Conservation (phyloP, 2,113 vertebrate species). For the Pelecanoides urinatrix region DNA sequence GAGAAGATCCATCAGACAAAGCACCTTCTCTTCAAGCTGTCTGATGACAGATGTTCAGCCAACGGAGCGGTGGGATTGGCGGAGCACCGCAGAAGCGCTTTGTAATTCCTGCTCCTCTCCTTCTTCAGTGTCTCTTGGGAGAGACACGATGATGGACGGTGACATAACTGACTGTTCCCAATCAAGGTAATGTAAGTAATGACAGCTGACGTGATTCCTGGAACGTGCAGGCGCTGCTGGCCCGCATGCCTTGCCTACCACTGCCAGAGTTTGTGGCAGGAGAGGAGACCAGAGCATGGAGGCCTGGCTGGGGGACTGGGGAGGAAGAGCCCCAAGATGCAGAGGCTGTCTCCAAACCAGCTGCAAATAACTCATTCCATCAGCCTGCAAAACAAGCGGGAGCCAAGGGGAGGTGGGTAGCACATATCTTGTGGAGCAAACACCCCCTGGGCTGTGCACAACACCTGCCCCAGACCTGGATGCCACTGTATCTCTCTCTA, state of each 20-base stretch:
- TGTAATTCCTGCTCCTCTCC: conserved; percentile 65
- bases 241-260: neutral
- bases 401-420: neutral
- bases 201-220: conserved; percentile 70
- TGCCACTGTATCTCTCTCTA: neutral
- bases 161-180: conserved; percentile 69
- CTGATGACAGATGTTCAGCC: conserved; percentile 60
- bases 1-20: conserved; percentile 49
- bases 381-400: neutral
- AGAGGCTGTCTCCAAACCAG: neutral
- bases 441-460: neutral
- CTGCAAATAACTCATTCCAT: neutral
- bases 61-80: conserved; percentile 24
- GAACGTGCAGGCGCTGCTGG: neutral
- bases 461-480: neutral
- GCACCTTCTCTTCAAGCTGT: conserved; percentile 52
- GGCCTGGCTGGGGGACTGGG: neutral
- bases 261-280: neutral
- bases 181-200: conserved; percentile 69
- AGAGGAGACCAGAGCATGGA: neutral
- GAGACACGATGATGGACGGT: conserved; percentile 51
- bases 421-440: neutral
- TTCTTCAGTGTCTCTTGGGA: conserved; percentile 47
- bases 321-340: neutral
- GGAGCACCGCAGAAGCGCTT: conserved; percentile 36